Evolutionary conservation across 2,888 invertebrate species (phyloP).

Genomic region (Lomographa bimaculata): DNA sequence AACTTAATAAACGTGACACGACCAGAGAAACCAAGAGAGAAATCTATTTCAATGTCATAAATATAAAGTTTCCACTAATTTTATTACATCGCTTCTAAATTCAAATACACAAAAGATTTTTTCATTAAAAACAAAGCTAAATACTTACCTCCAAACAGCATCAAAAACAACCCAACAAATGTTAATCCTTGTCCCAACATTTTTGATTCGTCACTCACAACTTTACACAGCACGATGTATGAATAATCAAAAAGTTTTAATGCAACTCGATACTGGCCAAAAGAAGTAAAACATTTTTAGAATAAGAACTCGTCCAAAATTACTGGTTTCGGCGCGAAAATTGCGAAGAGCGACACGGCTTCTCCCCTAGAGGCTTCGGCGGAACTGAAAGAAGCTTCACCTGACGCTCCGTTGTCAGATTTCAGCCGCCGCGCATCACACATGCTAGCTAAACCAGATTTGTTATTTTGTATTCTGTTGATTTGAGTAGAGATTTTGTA

Average conservation of each 20-base stretch:
- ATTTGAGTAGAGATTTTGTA: neutral
- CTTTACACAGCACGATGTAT: conserved; percentile 37
- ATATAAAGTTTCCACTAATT: no score
- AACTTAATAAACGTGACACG: conserved; percentile 32
- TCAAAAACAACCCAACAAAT: conserved; percentile 52
- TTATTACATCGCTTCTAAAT: no score
- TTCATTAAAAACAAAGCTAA: no score
- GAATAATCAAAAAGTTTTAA: conserved; percentile 8
- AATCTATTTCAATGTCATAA: no score
- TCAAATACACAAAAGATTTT: no score
- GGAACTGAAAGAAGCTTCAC: conserved; percentile 37
- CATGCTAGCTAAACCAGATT: conserved; percentile 10
- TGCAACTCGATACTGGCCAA: conserved; percentile 9
- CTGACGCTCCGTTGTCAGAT: conserved; percentile 29
- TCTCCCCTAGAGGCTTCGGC: conserved; percentile 28
- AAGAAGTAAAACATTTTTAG: conserved; percentile 24
- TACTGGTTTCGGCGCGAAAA: conserved; percentile 24
- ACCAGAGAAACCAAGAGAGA: no score
- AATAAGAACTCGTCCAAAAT: conserved; percentile 22
- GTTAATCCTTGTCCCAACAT: conserved; percentile 55
- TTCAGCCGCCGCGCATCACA: conserved; percentile 24
- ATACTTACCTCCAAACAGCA: conserved; percentile 65
- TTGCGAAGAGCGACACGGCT: conserved; percentile 16
- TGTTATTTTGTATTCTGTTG: conserved; percentile 11
- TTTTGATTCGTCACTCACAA: conserved; percentile 44